These are phyloP conservation scores for Saccostrea glomerata DNA, from an alignment of 1,140 invertebrate species.

Conservation along the genomic window DNA sequence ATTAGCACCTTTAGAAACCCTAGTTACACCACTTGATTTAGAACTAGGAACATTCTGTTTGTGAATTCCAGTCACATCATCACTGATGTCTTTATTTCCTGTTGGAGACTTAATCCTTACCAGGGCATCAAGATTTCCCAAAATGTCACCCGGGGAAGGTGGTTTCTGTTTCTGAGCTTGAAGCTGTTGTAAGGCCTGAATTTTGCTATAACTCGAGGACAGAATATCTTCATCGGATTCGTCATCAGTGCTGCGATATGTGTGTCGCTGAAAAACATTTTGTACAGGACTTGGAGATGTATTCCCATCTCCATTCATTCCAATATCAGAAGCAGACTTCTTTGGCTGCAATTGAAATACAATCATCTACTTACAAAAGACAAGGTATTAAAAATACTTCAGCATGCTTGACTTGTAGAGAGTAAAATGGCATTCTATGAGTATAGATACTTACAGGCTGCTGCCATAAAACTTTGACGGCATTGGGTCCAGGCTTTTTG, in stretches of 20 bases:
- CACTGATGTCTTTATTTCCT: constrained; percentile 8
- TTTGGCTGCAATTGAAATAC: constrained; percentile 19
- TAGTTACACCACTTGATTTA: constrained; percentile 35
- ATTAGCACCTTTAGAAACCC: constrained; percentile 17
- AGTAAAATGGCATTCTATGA: too few relatives aligned
- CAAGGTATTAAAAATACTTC: background rate
- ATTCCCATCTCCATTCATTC: constrained; percentile 9
- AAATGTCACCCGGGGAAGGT: constrained; percentile 14
- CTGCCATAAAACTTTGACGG: constrained; percentile 66
- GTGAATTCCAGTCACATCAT: constrained; percentile 1
- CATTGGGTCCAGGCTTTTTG: constrained; percentile 64
- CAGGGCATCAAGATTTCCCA: constrained; percentile 7
- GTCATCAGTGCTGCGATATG: constrained; percentile 70
- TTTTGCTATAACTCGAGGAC: constrained; percentile 55
- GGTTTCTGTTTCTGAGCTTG: constrained; percentile 42
- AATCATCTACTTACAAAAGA: background rate
- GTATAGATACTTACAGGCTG: constrained; percentile 56
- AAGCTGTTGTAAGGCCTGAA: constrained; percentile 49
- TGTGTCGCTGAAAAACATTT: constrained; percentile 73
- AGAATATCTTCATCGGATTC: constrained; percentile 60
- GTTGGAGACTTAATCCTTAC: background rate
- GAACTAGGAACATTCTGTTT: constrained; percentile 8
- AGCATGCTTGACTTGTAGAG: background rate
- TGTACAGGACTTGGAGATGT: constrained; percentile 54
- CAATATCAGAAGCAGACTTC: background rate